Evolutionary conservation across 2,113 vertebrate species (phyloP).

Genomic region (Perca flavescens): DNA sequence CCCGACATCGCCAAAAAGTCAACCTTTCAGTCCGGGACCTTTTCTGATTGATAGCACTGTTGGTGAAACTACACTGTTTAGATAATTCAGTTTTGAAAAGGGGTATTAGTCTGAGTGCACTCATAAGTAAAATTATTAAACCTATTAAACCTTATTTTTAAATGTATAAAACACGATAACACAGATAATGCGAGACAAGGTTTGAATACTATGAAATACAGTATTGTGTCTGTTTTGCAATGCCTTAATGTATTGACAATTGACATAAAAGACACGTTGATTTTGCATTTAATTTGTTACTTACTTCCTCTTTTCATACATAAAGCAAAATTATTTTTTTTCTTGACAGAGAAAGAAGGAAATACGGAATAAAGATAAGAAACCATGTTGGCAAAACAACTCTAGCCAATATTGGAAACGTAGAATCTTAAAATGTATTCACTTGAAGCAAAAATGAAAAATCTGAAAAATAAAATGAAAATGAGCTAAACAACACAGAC

Average conservation of each 20-base stretch:
- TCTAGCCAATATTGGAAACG: neutral
- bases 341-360: neutral
- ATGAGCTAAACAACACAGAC: neutral
- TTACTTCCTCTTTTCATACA: too few species aligned
- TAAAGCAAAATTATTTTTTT: neutral
- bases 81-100: conserved; percentile 1
- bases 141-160: neutral
- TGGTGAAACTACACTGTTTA: conserved; percentile 23
- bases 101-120: neutral
- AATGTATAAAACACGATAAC: neutral
- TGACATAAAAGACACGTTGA: too few species aligned
- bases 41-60: conserved; percentile 53
- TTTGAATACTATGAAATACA: neutral
- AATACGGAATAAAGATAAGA: neutral
- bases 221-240: neutral
- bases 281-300: too few species aligned
- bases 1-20: conserved; percentile 42
- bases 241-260: neutral
- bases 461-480: neutral
- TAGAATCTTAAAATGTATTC: neutral
- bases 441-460: neutral
- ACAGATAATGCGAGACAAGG: neutral
- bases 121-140: conserved; percentile 8
- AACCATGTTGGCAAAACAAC: neutral
- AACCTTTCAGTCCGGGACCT: conserved; percentile 47